Evolutionary conservation across 1,140 invertebrate genomes (phyloP).

Genomic region (Acromyrmex echinatior): DNA sequence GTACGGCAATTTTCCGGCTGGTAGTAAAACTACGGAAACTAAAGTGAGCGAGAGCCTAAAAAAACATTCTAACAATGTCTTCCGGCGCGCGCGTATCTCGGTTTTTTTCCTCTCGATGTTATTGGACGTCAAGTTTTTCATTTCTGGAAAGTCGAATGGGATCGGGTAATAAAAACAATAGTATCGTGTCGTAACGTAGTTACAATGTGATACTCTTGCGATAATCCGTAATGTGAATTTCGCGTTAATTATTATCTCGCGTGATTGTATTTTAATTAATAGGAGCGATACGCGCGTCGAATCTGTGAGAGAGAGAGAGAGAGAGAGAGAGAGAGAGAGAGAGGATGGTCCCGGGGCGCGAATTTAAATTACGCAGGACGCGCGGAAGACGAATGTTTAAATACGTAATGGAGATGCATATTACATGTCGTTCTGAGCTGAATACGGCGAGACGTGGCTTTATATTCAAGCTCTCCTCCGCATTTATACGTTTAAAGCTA

Average conservation of each 20-base stretch:
- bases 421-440: not conserved
- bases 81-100: not conserved
- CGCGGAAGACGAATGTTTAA: slow-evolving; percentile 25
- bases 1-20: not conserved
- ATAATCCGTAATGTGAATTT: not conserved
- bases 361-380: not conserved
- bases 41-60: not conserved
- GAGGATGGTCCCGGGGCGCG: not conserved
- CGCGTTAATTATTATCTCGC: not conserved
- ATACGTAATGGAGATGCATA: slow-evolving; percentile 20
- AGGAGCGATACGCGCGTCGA: not conserved
- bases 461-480: slow-evolving; percentile 12
- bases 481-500: slow-evolving; percentile 26
- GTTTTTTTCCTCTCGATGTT: not conserved
- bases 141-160: not conserved
- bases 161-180: not conserved
- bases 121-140: not conserved
- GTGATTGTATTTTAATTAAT: not conserved
- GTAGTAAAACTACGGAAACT: not conserved
- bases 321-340: too few species aligned
- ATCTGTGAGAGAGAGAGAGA: too few species aligned
- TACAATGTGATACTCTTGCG: too few species aligned
- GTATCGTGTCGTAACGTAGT: not conserved
- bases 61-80: not conserved
- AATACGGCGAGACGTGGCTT: slow-evolving; percentile 19